A percentile compares a stretch with the other conserved stretches of the same genome.
Conservation (phyloP, 2,888 invertebrate species). For the Apodemia zela region DNA sequence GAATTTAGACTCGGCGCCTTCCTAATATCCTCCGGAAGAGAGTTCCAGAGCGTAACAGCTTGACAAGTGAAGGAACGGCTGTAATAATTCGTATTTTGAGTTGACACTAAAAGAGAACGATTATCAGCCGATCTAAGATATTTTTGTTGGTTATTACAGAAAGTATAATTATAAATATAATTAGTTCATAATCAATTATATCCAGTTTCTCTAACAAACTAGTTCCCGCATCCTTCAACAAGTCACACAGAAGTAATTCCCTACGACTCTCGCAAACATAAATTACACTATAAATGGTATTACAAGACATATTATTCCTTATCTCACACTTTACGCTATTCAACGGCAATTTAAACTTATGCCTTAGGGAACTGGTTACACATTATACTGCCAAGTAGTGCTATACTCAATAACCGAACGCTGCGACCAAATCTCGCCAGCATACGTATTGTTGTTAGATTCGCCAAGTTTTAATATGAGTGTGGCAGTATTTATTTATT, state of each 20-base stretch:
- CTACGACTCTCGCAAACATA: constrained; percentile 28
- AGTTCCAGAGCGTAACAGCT: too few species aligned
- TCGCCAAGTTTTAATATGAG: not conserved
- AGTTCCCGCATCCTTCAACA: constrained; percentile 25
- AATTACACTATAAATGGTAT: constrained; percentile 33
- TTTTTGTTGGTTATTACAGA: too few species aligned
- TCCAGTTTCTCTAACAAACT: not conserved
- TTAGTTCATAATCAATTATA: not conserved
- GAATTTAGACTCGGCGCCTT: too few species aligned
- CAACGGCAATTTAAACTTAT: constrained; percentile 34
- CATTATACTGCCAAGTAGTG: constrained; percentile 29
- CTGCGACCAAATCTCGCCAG: not conserved
- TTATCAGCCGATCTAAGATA: too few species aligned
- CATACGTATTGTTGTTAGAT: not conserved
- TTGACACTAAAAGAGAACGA: too few species aligned
- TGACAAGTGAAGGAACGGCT: too few species aligned
- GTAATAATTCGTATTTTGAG: too few species aligned
- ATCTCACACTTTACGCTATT: constrained; percentile 32
- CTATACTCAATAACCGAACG: constrained; percentile 32
- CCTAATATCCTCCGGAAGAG: too few species aligned
- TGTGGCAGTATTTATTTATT: too few species aligned
- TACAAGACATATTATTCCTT: constrained; percentile 33
- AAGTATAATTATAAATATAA: too few species aligned
- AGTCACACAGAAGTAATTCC: constrained; percentile 26
- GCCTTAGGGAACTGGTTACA: constrained; percentile 28